Conservation (phyloP, 2,888 invertebrate genomes). For the Nomada ferruginata region DNA sequence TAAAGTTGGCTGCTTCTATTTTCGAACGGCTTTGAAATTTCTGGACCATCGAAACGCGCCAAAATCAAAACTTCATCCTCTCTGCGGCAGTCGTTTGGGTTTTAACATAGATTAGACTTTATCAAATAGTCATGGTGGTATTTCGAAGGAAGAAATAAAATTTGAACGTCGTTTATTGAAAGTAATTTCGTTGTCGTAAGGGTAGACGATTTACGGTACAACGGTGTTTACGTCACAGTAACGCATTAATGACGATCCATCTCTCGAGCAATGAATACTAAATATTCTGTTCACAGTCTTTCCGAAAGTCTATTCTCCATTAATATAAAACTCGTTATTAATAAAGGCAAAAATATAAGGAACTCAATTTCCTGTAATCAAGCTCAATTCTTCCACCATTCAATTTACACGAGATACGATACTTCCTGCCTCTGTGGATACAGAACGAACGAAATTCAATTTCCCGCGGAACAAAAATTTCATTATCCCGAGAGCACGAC, state of each 20-base stretch:
- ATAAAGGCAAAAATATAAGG: no score
- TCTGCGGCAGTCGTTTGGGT: background rate
- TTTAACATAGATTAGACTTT: slow-evolving; percentile 1
- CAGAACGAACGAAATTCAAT: slow-evolving; percentile 9
- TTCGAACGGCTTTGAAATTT: slow-evolving; percentile 46
- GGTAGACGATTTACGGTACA: no score
- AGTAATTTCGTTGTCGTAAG: no score
- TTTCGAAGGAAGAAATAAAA: background rate
- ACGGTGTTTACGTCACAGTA: no score
- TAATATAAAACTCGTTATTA: no score
- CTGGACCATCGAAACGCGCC: slow-evolving; percentile 8
- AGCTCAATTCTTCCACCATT: background rate
- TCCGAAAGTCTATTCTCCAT: no score
- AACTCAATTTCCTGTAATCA: slow-evolving; percentile 4
- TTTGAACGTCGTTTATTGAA: background rate
- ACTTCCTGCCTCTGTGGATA: background rate
- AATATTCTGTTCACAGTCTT: no score
- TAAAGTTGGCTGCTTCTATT: slow-evolving; percentile 16
- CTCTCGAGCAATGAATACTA: no score
- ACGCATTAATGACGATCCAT: no score
- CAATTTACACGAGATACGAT: background rate
- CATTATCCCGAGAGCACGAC: slow-evolving; percentile 22
- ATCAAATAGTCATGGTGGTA: background rate
- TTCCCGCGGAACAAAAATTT: slow-evolving; percentile 15
- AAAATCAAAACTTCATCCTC: slow-evolving; percentile 44